Evolutionary conservation across 2,797 vertebrate genomes (phyloP), one percentile per base, ranked within the genome.

Genomic region (Sebastes iracundus): DNA sequence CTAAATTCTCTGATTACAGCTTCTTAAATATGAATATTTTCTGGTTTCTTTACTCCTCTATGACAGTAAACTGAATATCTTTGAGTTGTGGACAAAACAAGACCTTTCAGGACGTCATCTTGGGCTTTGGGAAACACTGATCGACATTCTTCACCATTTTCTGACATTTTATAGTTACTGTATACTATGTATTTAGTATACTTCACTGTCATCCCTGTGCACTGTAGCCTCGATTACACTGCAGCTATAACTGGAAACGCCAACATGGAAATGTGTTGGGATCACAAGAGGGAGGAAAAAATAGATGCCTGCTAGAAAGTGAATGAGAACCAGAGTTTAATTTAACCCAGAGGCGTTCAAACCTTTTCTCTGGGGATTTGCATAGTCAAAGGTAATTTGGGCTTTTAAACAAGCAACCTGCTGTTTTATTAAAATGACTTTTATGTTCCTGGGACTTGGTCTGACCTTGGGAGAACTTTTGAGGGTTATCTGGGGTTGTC

Each of bases 191-290:
- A 0, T 42, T 7, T 42, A 42, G 14, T 18, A 42, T 60, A 49
- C 8, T 35, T 67, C 80, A 53, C 30, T 1, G 7, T 72, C 85
- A 89, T 82, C 61, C 63, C 30, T 18, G 76, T 42, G 67, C 53
- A 18, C 73, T 61, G 67, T 33, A 72, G 77, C 67, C 79, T 77
- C 16, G 2, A 84, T 88, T 87, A 84, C 82, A 65, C 79, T 25
- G 35, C 16, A 35, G 87, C 88, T 90, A 90, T 74, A 90, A 93
- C 55, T 78, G 83, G 88, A 91, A 87, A 74, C 76, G 73, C 72
- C 67, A 66, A 79, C 78, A 85, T 87, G 81, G 87, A 83, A 85
- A 88, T 71, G 65, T 30, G 68, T 25, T 38, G 55, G 27, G 1
- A 81, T 88, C 87, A 82, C 60, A 64, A 79, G 32, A 1, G 33